phyloP scores from a whole-genome alignment of 2,797 vertebrate species.

The Atherinosoma microstoma region DNA sequence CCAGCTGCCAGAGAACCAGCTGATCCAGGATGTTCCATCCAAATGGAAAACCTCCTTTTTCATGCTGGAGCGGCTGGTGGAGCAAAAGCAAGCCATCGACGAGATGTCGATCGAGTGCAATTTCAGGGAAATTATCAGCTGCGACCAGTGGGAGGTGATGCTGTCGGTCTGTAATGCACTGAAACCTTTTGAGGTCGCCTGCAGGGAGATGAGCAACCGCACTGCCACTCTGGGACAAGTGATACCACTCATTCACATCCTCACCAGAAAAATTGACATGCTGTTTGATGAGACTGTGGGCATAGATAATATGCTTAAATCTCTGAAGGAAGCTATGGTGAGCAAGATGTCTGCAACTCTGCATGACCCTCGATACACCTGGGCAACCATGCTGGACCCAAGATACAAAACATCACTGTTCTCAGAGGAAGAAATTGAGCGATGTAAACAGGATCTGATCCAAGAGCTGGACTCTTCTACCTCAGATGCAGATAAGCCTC shows the following conservation, averaged over 20 bases:
- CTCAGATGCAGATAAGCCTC: slow-evolving; percentile 84
- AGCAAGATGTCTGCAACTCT: slow-evolving; percentile 91
- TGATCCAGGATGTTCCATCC: slow-evolving; percentile 94
- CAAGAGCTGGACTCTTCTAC: slow-evolving; percentile 94
- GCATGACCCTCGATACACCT: slow-evolving; percentile 91
- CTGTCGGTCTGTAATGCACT: slow-evolving; percentile 95
- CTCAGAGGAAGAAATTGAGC: slow-evolving; percentile 94
- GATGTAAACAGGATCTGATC: slow-evolving; percentile 94
- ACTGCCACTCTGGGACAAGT: slow-evolving; percentile 95
- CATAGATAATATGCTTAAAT: slow-evolving; percentile 97
- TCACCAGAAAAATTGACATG: slow-evolving; percentile 94
- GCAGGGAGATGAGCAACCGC: slow-evolving; percentile 93
- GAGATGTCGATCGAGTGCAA: slow-evolving; percentile 94
- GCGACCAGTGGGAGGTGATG: slow-evolving; percentile 99
- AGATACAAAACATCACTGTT: slow-evolving; percentile 97
- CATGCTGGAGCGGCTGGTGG: slow-evolving; percentile 95
- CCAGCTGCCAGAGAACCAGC: slow-evolving; percentile 90
- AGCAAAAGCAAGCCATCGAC: slow-evolving; percentile 94
- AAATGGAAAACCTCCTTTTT: slow-evolving; percentile 95
- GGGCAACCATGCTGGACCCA: slow-evolving; percentile 96
- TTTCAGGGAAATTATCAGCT: slow-evolving; percentile 96
- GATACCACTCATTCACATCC: slow-evolving; percentile 97
- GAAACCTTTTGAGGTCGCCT: slow-evolving; percentile 94
- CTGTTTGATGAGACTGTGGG: slow-evolving; percentile 97
- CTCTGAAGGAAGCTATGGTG: slow-evolving; percentile 94